Base-by-base conservation (phyloP, 2,888 invertebrate genomes). In the Elgonia sp. region DNA sequence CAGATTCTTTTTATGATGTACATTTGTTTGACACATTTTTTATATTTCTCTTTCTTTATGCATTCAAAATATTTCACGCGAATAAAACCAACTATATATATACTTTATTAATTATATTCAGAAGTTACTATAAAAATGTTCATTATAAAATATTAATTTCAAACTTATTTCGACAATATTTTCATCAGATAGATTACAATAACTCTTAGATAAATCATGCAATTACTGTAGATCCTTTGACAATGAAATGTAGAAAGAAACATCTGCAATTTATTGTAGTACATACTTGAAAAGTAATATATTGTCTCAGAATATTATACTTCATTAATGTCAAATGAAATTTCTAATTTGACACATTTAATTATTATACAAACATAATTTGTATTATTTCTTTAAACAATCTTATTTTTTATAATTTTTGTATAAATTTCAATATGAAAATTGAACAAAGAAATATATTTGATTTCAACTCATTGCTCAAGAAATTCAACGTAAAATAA, bases 201-300 rank as follows among this genome's bases (percentile, higher is more conserved):
- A 55, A 55, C 6, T 20, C 18, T 55, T 7, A 55, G 20, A 55
- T 55, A 55, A 55, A 55, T 55, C 55, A 63, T 20, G n/a, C 63
- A 65, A 65, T 65, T 65, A 40, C n/a, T n/a, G n/a, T n/a, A 18
- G 39, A 65, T 65, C 18, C 16, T 62, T 4, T 40, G 1, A 40
- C 18, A 40, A 65, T 65, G 65, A 65, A 9, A 65, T 21, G 8
- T 18, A 16, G 40, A 65, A 65, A 10, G 65, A 65, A 65, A 65
- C 65, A 65, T 65, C 65, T 65, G 65, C 65, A 65, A 65, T 40
- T 65, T 65, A 65, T 18, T 29, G 18, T 65, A 40, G 8, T 46
- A 46, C 18, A 21, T 18, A 50, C 46, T 67, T 50, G 14, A 67
- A n/a, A 67, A 67, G 67, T 21, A 20, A 67, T 67, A 67, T 42